Base-by-base conservation (phyloP, 2,113 vertebrate genomes). In the Salvator merianae region DNA sequence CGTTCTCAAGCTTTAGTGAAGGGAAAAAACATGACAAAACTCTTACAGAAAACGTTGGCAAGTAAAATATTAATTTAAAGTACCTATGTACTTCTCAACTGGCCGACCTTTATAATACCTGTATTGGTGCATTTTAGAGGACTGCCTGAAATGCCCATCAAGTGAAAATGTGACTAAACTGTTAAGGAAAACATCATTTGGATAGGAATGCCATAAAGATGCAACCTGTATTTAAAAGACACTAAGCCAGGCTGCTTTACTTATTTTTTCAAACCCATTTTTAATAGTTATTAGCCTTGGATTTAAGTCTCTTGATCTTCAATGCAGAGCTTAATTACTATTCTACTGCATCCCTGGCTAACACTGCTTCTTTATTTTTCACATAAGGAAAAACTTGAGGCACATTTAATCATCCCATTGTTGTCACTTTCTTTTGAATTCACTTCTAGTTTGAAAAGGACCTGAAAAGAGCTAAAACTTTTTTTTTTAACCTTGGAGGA, bases 231-330 rank as follows among this genome's bases (percentile, higher is more conserved):
- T 73, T 82, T 86, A 73, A 78, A 3, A 0, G 20, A 18, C 0
- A 47, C 62, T 9, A 84, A 53, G 85, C 5, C 0, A 77, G 43
- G 68, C 24, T 77, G 43, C 43, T 40, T 32, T 38, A 22, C 77
- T 65, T 73, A 24, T 82, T 77, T 77, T 84, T 78, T 12, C 24
- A 69, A 77, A 79, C 24, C 55, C 40, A 36, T 3, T 73, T 68
- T 79, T 79, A 73, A 73, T 85, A 79, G 22, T 55, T 70, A 78
- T 79, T 38, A 72, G 40, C 24, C 28, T 50, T 40, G 70, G 70
- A 73, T 85, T 72, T 24, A 79, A 79, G 24, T 24, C 24, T 62
- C 68, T 82, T 85, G 55, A 50, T n/a, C 70, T 73, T 73, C 68
- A 65, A 65, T 50, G n/a, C 6, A 32, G 62, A 79, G 59, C 8